Conservation (phyloP, 2,797 vertebrate species). For the Sebastes oblongus region DNA sequence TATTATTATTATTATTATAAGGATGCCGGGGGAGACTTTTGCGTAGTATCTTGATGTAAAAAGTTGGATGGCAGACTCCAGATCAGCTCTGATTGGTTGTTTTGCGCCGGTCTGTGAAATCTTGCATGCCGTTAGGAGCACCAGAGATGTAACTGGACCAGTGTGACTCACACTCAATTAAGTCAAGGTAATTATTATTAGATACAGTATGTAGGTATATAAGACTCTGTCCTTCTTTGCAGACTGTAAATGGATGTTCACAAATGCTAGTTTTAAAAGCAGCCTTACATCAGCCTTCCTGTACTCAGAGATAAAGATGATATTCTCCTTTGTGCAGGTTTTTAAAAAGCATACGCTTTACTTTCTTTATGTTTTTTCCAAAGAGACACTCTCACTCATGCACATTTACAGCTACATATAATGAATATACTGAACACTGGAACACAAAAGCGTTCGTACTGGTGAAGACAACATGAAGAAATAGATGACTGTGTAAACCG, state of each 20-base stretch:
- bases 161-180: too few species aligned
- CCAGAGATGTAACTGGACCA: background rate
- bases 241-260: background rate
- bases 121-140: too few species aligned
- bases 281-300: background rate
- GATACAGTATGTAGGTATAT: too few species aligned
- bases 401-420: background rate
- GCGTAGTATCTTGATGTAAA: too few species aligned
- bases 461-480: background rate
- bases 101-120: too few species aligned
- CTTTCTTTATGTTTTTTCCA: background rate
- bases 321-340: background rate
- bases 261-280: background rate
- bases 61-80: too few species aligned
- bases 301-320: background rate
- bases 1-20: too few species aligned
- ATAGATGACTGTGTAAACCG: background rate
- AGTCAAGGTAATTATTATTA: background rate
- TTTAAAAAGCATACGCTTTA: background rate
- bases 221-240: background rate
- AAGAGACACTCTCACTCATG: background rate
- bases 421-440: background rate
- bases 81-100: too few species aligned
- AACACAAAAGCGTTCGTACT: background rate
- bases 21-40: too few species aligned